Evolutionary conservation across 92 coral and sea anemone species (phyloP).

Genomic region (Anthopleura xanthogrammica): DNA sequence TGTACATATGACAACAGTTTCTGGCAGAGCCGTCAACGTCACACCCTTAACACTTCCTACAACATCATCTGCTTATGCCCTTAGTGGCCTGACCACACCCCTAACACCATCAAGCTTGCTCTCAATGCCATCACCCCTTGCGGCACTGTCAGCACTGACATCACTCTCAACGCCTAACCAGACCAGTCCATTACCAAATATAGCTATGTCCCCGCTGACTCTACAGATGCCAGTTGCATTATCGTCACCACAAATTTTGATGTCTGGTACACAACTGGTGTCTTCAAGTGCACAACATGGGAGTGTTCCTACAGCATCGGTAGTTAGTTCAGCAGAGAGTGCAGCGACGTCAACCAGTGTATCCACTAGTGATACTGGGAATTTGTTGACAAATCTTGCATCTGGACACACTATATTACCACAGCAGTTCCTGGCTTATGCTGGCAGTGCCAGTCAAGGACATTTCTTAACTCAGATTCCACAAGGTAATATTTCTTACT

Average conservation of each 20-base stretch:
- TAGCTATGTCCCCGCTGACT: constrained; percentile 85
- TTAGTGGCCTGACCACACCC: constrained; percentile 79
- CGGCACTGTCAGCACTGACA: constrained; percentile 92
- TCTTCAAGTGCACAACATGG: constrained; percentile 66
- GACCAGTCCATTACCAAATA: constrained; percentile 85
- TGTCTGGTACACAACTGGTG: constrained; percentile 78
- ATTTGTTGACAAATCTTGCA: not conserved
- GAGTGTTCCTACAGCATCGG: constrained; percentile 62
- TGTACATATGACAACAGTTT: constrained; percentile 70
- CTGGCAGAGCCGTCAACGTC: constrained; percentile 67
- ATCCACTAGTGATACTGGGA: constrained; percentile 39
- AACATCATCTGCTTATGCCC: constrained; percentile 59
- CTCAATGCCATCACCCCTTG: constrained; percentile 91
- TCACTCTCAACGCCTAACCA: constrained; percentile 89
- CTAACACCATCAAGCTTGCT: constrained; percentile 87
- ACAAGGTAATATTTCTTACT: constrained; percentile 9
- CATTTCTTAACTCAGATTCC: constrained; percentile 61
- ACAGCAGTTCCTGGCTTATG: constrained; percentile 53
- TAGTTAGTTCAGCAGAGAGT: constrained; percentile 58
- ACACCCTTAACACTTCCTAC: constrained; percentile 94
- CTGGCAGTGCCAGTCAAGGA: constrained; percentile 48
- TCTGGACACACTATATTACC: constrained; percentile 47
- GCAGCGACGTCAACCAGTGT: constrained; percentile 35
- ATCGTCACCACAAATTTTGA: constrained; percentile 60
- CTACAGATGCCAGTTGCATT: constrained; percentile 84